Evolutionary conservation across 1,140 invertebrate species (phyloP).

Genomic region (Colletes gigas): DNA sequence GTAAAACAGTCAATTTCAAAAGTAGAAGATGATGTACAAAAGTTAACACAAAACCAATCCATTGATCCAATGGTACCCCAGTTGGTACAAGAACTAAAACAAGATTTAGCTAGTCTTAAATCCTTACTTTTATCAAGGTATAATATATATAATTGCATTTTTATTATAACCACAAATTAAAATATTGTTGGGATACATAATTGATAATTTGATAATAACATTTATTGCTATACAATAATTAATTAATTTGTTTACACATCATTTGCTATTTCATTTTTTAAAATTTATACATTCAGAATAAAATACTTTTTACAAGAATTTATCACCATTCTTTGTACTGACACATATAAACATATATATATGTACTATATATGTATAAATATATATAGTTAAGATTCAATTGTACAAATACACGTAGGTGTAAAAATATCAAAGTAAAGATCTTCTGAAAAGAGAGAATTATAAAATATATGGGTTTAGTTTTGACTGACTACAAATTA

Average conservation of each 20-base stretch:
- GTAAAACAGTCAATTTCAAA: constrained; percentile 83
- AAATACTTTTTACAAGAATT: constrained; percentile 48
- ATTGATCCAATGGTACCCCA: constrained; percentile 80
- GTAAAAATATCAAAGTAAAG: constrained; percentile 35
- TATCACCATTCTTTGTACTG: constrained; percentile 14
- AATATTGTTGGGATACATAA: background rate
- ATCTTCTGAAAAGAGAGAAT: constrained; percentile 31
- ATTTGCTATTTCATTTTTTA: constrained; percentile 40
- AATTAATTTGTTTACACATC: constrained; percentile 46
- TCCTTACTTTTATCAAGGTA: constrained; percentile 88
- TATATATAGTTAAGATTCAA: constrained; percentile 10
- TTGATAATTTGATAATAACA: constrained; percentile 39
- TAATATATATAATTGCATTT: constrained; percentile 61
- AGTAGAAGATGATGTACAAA: constrained; percentile 83
- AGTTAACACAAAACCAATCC: constrained; percentile 80
- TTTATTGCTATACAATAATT: constrained; percentile 56
- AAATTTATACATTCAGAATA: constrained; percentile 44
- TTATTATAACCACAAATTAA: background rate
- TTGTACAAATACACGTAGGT: constrained; percentile 6
- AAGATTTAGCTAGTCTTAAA: constrained; percentile 89
- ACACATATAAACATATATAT: constrained; percentile 10
- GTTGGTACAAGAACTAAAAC: constrained; percentile 86
- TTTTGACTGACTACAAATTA: constrained; percentile 23
- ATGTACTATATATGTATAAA: too few relatives aligned
- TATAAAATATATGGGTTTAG: constrained; percentile 49